A percentile compares a stretch with the other conserved stretches of the same genome.
phyloP scores from a whole-genome alignment of 2,113 vertebrate species.

The Madoqua kirkii region DNA sequence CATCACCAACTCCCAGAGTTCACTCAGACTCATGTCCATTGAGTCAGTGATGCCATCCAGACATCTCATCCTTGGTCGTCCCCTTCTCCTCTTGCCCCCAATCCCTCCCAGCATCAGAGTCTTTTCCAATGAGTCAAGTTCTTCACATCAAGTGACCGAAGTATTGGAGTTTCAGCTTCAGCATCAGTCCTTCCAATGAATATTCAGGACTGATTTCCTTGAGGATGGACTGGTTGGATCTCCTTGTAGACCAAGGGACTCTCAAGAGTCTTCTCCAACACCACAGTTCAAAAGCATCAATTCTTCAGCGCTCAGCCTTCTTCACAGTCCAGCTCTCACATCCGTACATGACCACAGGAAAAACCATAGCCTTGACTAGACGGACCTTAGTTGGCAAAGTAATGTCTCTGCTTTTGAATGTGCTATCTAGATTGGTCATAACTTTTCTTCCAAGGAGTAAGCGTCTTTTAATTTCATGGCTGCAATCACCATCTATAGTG shows the following conservation, averaged over 20 bases:
- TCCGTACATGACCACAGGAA: not conserved
- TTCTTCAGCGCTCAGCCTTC: not conserved
- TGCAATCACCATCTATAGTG: too few relatives aligned
- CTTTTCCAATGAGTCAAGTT: not conserved
- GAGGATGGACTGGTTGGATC: not conserved
- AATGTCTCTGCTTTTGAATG: too few relatives aligned
- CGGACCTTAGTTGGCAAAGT: too few relatives aligned
- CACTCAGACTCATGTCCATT: not conserved
- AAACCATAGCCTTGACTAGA: too few relatives aligned
- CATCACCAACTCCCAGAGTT: not conserved
- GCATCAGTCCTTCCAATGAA: not conserved
- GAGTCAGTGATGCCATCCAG: not conserved
- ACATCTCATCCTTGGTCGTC: rapidly evolving
- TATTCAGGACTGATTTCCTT: not conserved
- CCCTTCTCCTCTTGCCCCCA: not conserved
- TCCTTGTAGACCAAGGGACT: not conserved
- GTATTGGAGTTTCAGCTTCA: not conserved
- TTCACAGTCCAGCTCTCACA: not conserved
- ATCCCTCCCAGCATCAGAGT: not conserved
- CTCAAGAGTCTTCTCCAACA: not conserved
- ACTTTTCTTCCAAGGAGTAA: too few relatives aligned
- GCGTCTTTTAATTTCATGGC: too few relatives aligned
- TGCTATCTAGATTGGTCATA: too few relatives aligned
- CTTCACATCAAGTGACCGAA: not conserved
- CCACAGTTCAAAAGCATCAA: not conserved